Conservation (phyloP, 2,888 invertebrate species). For the Muschampia plurimacula region DNA sequence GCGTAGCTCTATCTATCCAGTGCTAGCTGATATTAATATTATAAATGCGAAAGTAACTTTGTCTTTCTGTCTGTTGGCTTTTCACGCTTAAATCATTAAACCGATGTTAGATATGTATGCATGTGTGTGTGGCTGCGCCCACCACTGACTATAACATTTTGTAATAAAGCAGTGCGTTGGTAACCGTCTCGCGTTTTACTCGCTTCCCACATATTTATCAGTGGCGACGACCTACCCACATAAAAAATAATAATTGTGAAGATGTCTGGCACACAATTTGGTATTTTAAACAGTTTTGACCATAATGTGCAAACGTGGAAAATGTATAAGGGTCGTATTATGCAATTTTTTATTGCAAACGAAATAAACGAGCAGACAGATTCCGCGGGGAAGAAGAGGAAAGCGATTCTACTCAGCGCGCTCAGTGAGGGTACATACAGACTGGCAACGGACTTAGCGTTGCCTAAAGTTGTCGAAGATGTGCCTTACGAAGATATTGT, state of each 20-base stretch:
- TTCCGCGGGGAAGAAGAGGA: slow-evolving; percentile 10
- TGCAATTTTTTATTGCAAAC: slow-evolving; percentile 39
- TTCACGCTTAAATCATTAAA: no score
- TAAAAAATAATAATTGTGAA: background rate
- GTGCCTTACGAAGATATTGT: slow-evolving; percentile 43
- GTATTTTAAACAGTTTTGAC: slow-evolving; percentile 28
- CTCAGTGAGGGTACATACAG: slow-evolving; percentile 31
- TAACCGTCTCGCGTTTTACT: no score
- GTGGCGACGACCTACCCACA: slow-evolving; percentile 29
- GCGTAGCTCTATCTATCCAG: no score
- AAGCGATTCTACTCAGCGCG: slow-evolving; percentile 27
- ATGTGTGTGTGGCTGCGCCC: no score
- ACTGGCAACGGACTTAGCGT: slow-evolving; percentile 24
- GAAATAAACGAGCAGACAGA: slow-evolving; percentile 20
- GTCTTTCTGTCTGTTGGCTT: background rate
- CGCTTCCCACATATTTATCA: background rate
- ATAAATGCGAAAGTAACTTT: no score
- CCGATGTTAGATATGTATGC: no score
- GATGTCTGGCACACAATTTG: slow-evolving; percentile 2
- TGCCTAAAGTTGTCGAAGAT: slow-evolving; percentile 21
- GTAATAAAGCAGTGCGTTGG: no score
- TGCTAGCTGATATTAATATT: no score
- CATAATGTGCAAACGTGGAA: slow-evolving; percentile 30
- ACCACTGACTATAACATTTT: no score
- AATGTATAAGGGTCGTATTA: slow-evolving; percentile 30